Evolutionary conservation across 2,888 invertebrate genomes (phyloP).

Genomic region (Euplagia quadripunctaria): DNA sequence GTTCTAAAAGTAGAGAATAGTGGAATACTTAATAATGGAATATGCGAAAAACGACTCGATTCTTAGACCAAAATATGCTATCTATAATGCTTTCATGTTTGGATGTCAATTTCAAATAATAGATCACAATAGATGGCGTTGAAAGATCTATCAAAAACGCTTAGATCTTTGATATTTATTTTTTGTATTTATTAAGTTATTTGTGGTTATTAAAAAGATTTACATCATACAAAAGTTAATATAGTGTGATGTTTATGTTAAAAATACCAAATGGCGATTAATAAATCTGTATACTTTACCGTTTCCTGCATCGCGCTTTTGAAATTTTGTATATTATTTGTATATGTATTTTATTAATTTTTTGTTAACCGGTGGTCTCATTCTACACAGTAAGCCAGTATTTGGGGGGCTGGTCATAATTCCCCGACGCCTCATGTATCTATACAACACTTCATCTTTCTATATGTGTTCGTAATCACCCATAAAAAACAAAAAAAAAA

Average conservation of each 20-base stretch:
- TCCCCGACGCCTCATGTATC: slow-evolving; percentile 66
- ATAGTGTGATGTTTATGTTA: background rate
- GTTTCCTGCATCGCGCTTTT: slow-evolving; percentile 65
- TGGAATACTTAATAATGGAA: no score
- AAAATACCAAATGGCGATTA: background rate
- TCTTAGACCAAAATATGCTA: no score
- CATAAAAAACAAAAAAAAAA: slow-evolving; percentile 72
- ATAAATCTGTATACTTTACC: background rate
- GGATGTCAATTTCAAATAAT: background rate
- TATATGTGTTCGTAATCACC: slow-evolving; percentile 74
- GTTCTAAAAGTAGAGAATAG: no score
- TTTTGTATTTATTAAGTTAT: background rate
- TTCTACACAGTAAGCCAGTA: slow-evolving; percentile 80
- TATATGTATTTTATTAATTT: slow-evolving; percentile 22
- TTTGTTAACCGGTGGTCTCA: slow-evolving; percentile 63
- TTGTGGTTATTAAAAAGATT: accelerated
- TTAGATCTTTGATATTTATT: background rate
- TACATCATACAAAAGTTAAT: background rate
- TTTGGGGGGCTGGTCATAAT: slow-evolving; percentile 69
- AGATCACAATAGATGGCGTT: slow-evolving; percentile 42
- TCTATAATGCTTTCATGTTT: background rate
- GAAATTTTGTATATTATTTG: slow-evolving; percentile 41
- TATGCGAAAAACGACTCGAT: no score
- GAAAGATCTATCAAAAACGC: background rate
- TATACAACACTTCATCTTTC: slow-evolving; percentile 69